phyloP scores from a whole-genome alignment of 1,140 invertebrate genomes.

The Psix sp. region DNA sequence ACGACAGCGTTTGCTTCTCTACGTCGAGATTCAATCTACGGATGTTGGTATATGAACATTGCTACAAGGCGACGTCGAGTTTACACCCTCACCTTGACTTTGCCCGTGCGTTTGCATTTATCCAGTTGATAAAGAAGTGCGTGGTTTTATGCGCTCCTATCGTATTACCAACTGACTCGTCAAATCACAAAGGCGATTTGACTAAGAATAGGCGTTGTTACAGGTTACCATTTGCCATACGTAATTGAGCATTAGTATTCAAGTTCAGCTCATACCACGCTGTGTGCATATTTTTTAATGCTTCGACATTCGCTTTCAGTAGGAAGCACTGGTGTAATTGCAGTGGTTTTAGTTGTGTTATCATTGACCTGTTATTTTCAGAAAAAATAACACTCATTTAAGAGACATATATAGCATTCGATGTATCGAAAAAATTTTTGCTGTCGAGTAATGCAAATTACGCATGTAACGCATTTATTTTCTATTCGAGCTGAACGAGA shows the following conservation, averaged over 20 bases:
- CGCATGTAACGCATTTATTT: no score
- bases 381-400: no score
- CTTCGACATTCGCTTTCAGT: no score
- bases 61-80: slow-evolving; percentile 34
- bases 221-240: slow-evolving; percentile 34
- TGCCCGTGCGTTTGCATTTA: slow-evolving; percentile 52
- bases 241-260: slow-evolving; percentile 24
- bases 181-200: slow-evolving; percentile 48
- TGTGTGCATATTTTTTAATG: no score
- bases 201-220: slow-evolving; percentile 36
- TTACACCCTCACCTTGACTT: slow-evolving; percentile 56
- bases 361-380: no score
- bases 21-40: slow-evolving; percentile 52
- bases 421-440: no score
- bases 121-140: slow-evolving; percentile 53
- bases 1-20: slow-evolving; percentile 49
- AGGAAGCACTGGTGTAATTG: no score
- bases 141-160: slow-evolving; percentile 51
- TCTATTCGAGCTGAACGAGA: no score
- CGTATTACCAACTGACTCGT: slow-evolving; percentile 46
- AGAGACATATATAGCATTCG: no score
- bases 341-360: no score
- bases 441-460: no score
- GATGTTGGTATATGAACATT: slow-evolving; percentile 23
- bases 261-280: slow-evolving; percentile 7